These are phyloP conservation scores for Seriola rivoliana DNA, from an alignment of 2,113 vertebrate genomes.

Conservation along the genomic window DNA sequence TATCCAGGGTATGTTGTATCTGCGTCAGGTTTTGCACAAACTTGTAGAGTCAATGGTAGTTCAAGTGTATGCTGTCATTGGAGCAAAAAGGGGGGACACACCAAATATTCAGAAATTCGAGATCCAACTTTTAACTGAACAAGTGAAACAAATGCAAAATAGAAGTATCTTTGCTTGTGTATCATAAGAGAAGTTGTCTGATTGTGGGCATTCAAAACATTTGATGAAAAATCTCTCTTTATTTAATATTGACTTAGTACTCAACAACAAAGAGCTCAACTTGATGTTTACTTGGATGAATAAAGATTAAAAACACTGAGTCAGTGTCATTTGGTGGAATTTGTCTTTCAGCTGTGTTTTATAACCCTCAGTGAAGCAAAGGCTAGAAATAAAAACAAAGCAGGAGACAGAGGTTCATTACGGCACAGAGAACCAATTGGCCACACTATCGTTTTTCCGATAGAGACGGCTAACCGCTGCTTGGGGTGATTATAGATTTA, in stretches of 20 bases:
- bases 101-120: too few relatives aligned
- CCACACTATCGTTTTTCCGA: conserved; percentile 51
- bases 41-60: too few relatives aligned
- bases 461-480: conserved; percentile 53
- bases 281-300: background rate
- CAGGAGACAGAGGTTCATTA: conserved; percentile 57
- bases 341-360: background rate
- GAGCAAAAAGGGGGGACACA: too few relatives aligned
- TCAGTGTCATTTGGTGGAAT: background rate
- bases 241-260: background rate
- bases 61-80: too few relatives aligned
- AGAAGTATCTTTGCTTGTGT: too few relatives aligned
- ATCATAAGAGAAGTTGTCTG: too few relatives aligned
- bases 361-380: conserved; percentile 9
- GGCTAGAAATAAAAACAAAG: conserved; percentile 46
- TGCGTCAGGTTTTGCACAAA: too few relatives aligned
- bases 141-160: too few relatives aligned
- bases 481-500: conserved; percentile 75
- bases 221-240: background rate
- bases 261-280: background rate
- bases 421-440: conserved; percentile 43
- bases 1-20: too few relatives aligned
- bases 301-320: background rate
- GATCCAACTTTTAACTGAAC: too few relatives aligned
- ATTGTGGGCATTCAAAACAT: background rate